Evolutionary conservation across 2,888 invertebrate species (phyloP), one percentile per base, ranked within the genome.

Genomic region (Punctoribates punctum): DNA sequence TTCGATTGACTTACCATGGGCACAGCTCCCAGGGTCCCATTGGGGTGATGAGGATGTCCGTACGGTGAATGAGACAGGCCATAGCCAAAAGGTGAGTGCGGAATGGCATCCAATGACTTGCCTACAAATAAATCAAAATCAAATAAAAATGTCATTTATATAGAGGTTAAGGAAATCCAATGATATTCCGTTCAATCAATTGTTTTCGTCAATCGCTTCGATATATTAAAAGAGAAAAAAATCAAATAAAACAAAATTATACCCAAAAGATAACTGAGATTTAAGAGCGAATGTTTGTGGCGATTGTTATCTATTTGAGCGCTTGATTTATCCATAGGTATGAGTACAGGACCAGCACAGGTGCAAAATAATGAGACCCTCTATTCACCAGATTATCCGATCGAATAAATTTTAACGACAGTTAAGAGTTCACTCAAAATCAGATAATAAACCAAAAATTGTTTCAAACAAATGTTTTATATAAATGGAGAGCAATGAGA

Each of bases 31-130:
- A 90, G 90, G 81, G 91, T 90, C 83, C 93, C 93, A 85, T 93
- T 93, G 84, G 93, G 57, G 25, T 57, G 93, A 81, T 92, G 90
- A 25, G 74, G 73, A 23, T 57, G 70, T 86, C 93, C 93, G 78
- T 93, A 93, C 80, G 93, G 90, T 48, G 48, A 48, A 48, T 48
- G 48, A 15, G 48, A 11, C 85, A 93, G 91, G 85, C 93, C 89
- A 88, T 94, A 94, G 83, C 93, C 93, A 92, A 93, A 93, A 81
- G 88, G 87, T 81, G 91, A 89, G 84, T 91, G 91, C 79, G 90
- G 89, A 83, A 90, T 89, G 79, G 90, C 90, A 83, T 91, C 91
- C 85, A 91, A 89, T 25, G 79, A 73, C 77, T 81, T 81, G 60
- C 80, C 81, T 81, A 77, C 15, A 77, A 77, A 76, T 60, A 60